Conservation (phyloP, 2,888 invertebrate genomes). For the Hirtodrosophila alboralis region DNA sequence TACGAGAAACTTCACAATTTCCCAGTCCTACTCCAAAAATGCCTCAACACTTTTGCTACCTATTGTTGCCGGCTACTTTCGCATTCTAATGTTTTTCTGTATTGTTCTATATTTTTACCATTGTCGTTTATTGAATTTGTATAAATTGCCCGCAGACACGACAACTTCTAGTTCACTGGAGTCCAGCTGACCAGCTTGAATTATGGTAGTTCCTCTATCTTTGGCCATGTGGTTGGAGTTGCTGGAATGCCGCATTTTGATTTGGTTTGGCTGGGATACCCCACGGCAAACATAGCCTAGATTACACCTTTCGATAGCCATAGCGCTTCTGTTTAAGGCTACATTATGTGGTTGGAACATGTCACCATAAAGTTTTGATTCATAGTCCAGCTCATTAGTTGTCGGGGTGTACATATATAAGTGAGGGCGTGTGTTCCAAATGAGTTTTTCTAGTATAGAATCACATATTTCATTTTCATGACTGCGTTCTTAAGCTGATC, state of each 20-base stretch:
- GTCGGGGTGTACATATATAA: neutral
- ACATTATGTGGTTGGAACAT: slow-evolving; percentile 11
- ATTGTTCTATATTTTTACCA: slow-evolving; percentile 12
- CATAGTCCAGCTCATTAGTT: slow-evolving; percentile 37
- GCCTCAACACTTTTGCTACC: slow-evolving; percentile 29
- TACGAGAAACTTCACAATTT: neutral
- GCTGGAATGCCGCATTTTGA: slow-evolving; percentile 57
- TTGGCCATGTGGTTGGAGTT: slow-evolving; percentile 27
- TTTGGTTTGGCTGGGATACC: slow-evolving; percentile 47
- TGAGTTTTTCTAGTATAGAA: slow-evolving; percentile 16
- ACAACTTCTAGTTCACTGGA: slow-evolving; percentile 29
- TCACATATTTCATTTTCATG: slow-evolving; percentile 21
- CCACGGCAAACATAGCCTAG: slow-evolving; percentile 20
- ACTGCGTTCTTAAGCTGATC: neutral
- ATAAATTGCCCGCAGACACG: slow-evolving; percentile 71
- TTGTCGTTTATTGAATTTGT: slow-evolving; percentile 67
- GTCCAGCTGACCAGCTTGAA: slow-evolving; percentile 25
- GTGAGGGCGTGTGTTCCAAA: slow-evolving; percentile 7
- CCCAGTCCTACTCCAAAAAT: slow-evolving; percentile 1
- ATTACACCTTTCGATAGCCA: slow-evolving; percentile 36
- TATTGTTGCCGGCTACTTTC: slow-evolving; percentile 19
- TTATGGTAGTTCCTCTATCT: slow-evolving; percentile 17
- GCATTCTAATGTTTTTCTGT: slow-evolving; percentile 5
- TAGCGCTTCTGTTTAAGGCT: slow-evolving; percentile 1
- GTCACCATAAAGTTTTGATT: slow-evolving; percentile 21